Base-by-base conservation (phyloP, 2,797 vertebrate genomes). In the Neosilurus hyrtlii region DNA sequence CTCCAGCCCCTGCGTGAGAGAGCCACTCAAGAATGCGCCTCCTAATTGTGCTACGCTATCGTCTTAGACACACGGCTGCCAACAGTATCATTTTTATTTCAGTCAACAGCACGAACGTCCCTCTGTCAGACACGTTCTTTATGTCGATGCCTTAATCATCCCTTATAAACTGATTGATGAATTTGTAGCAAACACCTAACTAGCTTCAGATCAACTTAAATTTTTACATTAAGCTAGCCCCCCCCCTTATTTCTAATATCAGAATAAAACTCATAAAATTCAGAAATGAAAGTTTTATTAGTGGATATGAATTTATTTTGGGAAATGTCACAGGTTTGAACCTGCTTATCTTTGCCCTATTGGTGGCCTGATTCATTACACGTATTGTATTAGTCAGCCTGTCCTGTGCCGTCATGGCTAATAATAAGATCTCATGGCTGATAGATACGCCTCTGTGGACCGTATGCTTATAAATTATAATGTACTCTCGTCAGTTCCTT, bases 371-470 rank as follows among this genome's bases (percentile, higher is more conserved):
- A 30, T 86, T 86, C 80, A 84, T 87, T 86, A 86, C 84, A 83
- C 75, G 72, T 85, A 84, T 84, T 86, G 68, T 61, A 86, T 85
- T 86, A 83, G 75, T 65, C n/a, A 68, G 61, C 80, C 82, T 66
- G 82, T 86, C 78, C 61, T 83, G 62, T 65, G 67, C 82, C 71
- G 82, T 83, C 87, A 86, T 70, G 78, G 80, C 65, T 87, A 81
- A 88, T 87, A 87, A 87, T 84, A 74, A 79, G 82, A 87, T 86
- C 81, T 83, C 82, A 81, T 66, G 78, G 80, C 63, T 78, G 74
- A 82, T 80, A 82, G 72, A 85, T 85, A 81, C 67, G 68, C 86
- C 86, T 78, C 82, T 74, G 51, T 30, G 80, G 62, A 82, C 56
- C 76, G 82, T 18, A 51, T 15, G 72, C 51, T 88, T 84, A 82